A percentile compares a stretch with the other conserved stretches of the same genome.
phyloP scores from a whole-genome alignment of 2,888 invertebrate genomes.

The Xestia c-nigrum region DNA sequence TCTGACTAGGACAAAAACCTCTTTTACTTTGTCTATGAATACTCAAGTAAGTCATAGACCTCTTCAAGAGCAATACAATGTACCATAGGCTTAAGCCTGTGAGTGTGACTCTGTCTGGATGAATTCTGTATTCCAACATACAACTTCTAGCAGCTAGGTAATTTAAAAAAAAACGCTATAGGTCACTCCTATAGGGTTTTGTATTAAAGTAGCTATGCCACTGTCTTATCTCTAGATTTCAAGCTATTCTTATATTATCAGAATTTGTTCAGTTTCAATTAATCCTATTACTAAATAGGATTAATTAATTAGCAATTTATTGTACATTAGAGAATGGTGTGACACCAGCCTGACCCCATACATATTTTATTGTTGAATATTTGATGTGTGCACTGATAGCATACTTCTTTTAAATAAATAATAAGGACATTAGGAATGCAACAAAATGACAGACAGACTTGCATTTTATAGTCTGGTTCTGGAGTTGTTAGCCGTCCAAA shows the following conservation, averaged over 20 bases:
- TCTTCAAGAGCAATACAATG: background rate
- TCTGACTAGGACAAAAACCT: slow-evolving; percentile 20
- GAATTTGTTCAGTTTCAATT: background rate
- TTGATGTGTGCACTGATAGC: too few relatives aligned
- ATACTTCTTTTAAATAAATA: too few relatives aligned
- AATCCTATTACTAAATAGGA: too few relatives aligned
- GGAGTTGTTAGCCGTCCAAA: background rate
- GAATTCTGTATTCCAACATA: background rate
- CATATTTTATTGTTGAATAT: too few relatives aligned
- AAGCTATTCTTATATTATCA: background rate
- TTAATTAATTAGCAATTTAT: too few relatives aligned
- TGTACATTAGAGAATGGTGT: too few relatives aligned
- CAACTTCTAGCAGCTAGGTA: background rate
- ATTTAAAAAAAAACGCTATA: too few relatives aligned
- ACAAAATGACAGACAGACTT: background rate
- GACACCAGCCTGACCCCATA: too few relatives aligned
- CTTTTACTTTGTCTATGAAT: slow-evolving; percentile 20
- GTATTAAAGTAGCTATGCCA: background rate
- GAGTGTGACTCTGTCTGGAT: background rate
- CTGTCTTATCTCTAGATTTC: background rate
- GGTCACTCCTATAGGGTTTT: background rate
- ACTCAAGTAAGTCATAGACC: slow-evolving; percentile 11
- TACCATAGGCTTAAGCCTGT: background rate
- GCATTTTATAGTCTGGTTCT: background rate
- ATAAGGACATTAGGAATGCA: background rate